Base-by-base conservation (phyloP, 37 sponge, comb jelly and placozoan genomes). In the Petrosia ficiformis region DNA sequence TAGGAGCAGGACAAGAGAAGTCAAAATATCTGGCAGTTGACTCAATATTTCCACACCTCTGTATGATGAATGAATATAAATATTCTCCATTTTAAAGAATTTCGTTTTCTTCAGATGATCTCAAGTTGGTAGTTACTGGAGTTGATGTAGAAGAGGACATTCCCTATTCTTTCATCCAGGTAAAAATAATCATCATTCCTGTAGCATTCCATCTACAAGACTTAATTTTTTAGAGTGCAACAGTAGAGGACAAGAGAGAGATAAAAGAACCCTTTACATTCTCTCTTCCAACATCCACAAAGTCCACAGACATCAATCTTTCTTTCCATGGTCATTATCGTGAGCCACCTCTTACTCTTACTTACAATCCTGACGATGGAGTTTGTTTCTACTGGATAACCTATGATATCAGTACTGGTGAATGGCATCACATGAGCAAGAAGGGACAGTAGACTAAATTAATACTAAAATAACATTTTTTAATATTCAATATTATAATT, bases 151-250 rank as follows among this genome's bases (percentile, higher is more conserved):
- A 84, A 56, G 80, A 77, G n/a, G 82, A 92, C 66, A 36, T 68
- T 6, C 89, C 93, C 0, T 92, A 92, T 76, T 88, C 89, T 37
- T 92, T 92, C 61, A 76, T 92, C 37, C 68, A 75, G 84, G 90
- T 89, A 61, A 42, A 36, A 29, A 69, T 30, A 28, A 5, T 30
- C 57, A 58, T 24, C 73, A 56, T 63, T 36, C 14, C 5, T 10
- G 16, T 77, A 34, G 22, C 3, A 33, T 56, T 14, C 14, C 5
- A 3, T 29, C 37, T 32, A 6, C 38, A 8, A 22, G 10, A n/a
- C n/a, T n/a, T 4, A 44, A 44, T 72, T 32, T 5, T 21, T 5
- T 68, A 36, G 32, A 19, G 5, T 34, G 39, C 24, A 21, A 37
- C 16, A 11, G 4, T 37, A 6, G 32, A 40, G 14, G 54, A 14